Base-by-base conservation (phyloP, 1,140 invertebrate species). In the Sesamia nonagrioides region DNA sequence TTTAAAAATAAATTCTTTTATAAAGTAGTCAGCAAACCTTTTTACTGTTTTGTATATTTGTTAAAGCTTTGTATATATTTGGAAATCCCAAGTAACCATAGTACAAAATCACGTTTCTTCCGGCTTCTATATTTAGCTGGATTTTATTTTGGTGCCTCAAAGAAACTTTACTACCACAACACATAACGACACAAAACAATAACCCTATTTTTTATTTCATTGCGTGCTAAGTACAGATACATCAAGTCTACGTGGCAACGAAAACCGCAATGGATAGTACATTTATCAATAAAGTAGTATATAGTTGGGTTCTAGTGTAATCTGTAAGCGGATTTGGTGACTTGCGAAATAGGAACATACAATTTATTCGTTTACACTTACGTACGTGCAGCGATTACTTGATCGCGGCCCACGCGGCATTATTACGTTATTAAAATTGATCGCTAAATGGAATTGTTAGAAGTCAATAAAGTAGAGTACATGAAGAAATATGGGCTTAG, bases 361-460 rank as follows among this genome's bases (percentile, higher is more conserved):
- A 75, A 75, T 75, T 75, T 75, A 75, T 75, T 75, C 73, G 58
- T 75, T 75, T 75, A 63, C 73, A 75, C 58, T 75, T 61, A 27
- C 7, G 58, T 48, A 75, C 73, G 73, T 75, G 73, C 56, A 48
- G 6, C 54, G 71, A 60, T 60, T 74, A 17, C 40, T 18, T 33
- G 54, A 74, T 74, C 17, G 35, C 69, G 18, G 17, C 11, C 18
- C 9, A 48, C 71, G 37, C 21, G 21, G 52, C 9, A 60, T 74
- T 74, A 18, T 21, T 45, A 45, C 69, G 50, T 72, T 74, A 74
- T 74, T 74, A 74, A 74, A 74, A 74, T 74, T 74, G 71, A 74
- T 74, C 71, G 54, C 40, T 40, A 18, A 58, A 74, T 60, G 52
- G 52, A 45, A 58, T 45, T 45, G 71, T 45, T 58, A 27, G 66